Base-by-base conservation (phyloP, 2,888 invertebrate species). In the Xestia sexstrigata region DNA sequence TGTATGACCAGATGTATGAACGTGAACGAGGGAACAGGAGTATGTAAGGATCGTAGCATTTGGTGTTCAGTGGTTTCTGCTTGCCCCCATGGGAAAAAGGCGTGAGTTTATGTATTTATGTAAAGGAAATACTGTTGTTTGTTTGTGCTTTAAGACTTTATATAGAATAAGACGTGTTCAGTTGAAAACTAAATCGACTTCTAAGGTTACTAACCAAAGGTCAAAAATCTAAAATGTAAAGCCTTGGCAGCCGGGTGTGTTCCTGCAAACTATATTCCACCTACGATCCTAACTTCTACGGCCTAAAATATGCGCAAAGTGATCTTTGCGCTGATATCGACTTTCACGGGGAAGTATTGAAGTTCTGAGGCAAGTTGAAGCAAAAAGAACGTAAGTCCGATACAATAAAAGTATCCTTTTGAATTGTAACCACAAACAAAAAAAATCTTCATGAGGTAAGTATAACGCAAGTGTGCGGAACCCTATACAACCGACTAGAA, bases 401-500 rank as follows among this genome's bases (percentile, higher is more conserved):
- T 7, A 30, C 26, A 60, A 30, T 60, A 8, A 60, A 60, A 17
- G 17, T 8, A 17, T 17, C 17, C 3, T 65, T 20, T 23, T 30
- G 30, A 7, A 23, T 23, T n/a, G n/a, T n/a, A n/a, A n/a, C n/a
- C n/a, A n/a, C n/a, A n/a, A n/a, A n/a, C n/a, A n/a, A n/a, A n/a
- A n/a, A n/a, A n/a, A n/a, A n/a, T n/a, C n/a, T n/a, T 47, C 13
- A 20, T 35, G 13, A n/a, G 8, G 17, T n/a, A 66, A 20, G 15
- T 20, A 52, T 9, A 52, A 65, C 3, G 4, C 63, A 17, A 42
- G 42, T 26, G 8, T 65, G 58, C 63, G 35, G 68, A 82, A 82
- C 68, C 55, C 2, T 15, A 11, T 3, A 11, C 11, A 23, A n/a
- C 45, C 0, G 1, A 39, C 11, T 6, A 26, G 9, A 30, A 35